Percentiles rank a stretch among this genome's conserved stretches.
phyloP scores from a whole-genome alignment of 2,113 vertebrate species.

The Glaucomys volans region DNA sequence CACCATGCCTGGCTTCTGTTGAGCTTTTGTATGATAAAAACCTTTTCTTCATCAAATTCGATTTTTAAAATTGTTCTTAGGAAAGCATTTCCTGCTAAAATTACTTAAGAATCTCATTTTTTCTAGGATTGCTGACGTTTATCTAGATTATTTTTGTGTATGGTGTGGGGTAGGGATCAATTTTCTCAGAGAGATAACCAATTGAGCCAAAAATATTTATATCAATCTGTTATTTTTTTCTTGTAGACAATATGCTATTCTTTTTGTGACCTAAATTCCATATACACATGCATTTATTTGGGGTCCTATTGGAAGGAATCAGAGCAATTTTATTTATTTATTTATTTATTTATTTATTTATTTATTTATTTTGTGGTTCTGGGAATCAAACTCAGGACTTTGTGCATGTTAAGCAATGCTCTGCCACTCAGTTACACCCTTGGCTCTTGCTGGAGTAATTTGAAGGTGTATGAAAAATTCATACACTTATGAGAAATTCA shows the following conservation, averaged over 20 bases:
- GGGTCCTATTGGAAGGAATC: background rate
- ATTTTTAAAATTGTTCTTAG: background rate
- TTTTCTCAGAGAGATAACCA: background rate
- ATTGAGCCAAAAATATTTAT: background rate
- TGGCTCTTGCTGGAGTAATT: background rate
- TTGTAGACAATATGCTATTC: background rate
- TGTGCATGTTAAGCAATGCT: background rate
- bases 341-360: no score
- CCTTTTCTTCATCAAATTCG: background rate
- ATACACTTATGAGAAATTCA: background rate
- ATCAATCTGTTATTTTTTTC: background rate
- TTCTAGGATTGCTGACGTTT: background rate
- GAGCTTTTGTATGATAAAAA: background rate
- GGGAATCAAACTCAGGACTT: background rate
- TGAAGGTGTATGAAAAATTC: background rate
- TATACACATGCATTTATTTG: background rate
- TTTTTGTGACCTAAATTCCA: background rate
- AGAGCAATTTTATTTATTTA: background rate
- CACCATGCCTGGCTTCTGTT: no score
- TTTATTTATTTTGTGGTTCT: background rate
- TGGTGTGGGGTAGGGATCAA: background rate
- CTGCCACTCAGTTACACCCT: background rate
- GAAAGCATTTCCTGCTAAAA: conserved; percentile 13
- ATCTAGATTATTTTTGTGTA: background rate
- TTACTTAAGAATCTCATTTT: background rate